These are phyloP conservation scores for Chelon labrosus DNA, from an alignment of 2,797 vertebrate species.

Conservation along the genomic window DNA sequence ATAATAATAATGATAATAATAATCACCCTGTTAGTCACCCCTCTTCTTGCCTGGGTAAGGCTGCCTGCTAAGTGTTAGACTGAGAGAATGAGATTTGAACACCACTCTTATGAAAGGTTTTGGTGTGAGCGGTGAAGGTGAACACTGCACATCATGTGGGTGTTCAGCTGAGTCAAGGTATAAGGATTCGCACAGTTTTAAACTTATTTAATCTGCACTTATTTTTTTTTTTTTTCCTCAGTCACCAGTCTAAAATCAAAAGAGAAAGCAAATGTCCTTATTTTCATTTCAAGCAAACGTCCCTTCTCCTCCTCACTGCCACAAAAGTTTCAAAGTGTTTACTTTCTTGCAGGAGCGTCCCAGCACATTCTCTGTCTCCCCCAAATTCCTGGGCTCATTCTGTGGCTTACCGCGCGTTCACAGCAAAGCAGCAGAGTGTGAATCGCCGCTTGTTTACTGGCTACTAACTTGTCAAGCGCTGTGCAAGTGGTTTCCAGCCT, in stretches of 20 bases:
- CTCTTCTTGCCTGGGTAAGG: not conserved
- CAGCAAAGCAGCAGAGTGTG: constrained; percentile 43
- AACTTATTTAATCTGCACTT: not conserved
- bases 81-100: not conserved
- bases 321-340: constrained; percentile 34
- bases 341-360: constrained; percentile 35
- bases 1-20: not conserved
- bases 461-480: constrained; percentile 28
- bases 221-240: not conserved
- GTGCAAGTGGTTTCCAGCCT: constrained; percentile 19
- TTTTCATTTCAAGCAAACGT: constrained; percentile 14
- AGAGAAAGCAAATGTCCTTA: constrained; percentile 6
- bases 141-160: not conserved
- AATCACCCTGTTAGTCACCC: not conserved
- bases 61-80: too few relatives aligned
- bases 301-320: constrained; percentile 1
- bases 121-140: not conserved
- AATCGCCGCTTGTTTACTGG: constrained; percentile 39
- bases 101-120: not conserved
- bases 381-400: constrained; percentile 51
- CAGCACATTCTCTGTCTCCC: constrained; percentile 28
- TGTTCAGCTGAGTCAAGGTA: not conserved
- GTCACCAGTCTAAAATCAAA: not conserved
- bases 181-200: not conserved
- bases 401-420: constrained; percentile 65